A percentile compares a stretch with the other conserved stretches of the same genome.
Conservation (phyloP, 2,888 invertebrate genomes). For the Volucella inanis region DNA sequence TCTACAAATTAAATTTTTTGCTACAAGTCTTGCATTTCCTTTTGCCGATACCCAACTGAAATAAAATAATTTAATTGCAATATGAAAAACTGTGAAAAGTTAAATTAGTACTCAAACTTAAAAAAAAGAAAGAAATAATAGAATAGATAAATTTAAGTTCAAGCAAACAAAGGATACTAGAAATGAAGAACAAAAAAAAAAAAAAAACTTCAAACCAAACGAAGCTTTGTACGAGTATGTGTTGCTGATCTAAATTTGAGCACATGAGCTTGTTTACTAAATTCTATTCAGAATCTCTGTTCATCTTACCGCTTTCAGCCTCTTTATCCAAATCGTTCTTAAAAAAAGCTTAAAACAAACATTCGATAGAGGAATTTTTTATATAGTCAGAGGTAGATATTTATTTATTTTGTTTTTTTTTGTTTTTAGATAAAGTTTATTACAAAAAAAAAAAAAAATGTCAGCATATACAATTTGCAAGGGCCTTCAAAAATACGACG, state of each 20-base stretch:
- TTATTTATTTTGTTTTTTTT: conserved; percentile 3
- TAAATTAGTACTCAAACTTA: conserved; percentile 28
- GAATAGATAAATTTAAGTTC: no score
- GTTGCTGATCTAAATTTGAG: conserved; percentile 22
- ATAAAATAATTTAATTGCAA: conserved; percentile 67
- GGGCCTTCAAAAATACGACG: conserved; percentile 8
- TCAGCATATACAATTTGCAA: conserved; percentile 27
- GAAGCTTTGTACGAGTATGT: not conserved
- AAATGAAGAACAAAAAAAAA: not conserved
- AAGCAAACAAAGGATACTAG: conserved; percentile 6
- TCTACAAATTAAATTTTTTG: conserved; percentile 68
- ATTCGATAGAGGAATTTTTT: conserved; percentile 61
- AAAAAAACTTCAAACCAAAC: conserved; percentile 22
- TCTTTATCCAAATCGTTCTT: conserved; percentile 73
- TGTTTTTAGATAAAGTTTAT: conserved; percentile 19
- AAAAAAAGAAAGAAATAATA: conserved; percentile 21
- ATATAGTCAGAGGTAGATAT: conserved; percentile 22
- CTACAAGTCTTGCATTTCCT: conserved; percentile 73
- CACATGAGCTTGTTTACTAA: conserved; percentile 26
- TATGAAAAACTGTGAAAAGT: conserved; percentile 16
- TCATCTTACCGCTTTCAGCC: conserved; percentile 74
- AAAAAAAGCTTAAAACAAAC: conserved; percentile 74
- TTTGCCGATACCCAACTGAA: conserved; percentile 72
- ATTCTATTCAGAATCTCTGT: conserved; percentile 38
- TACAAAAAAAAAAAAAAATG: not conserved